Evolutionary conservation across 2,113 vertebrate species (phyloP), one percentile per base, ranked within the genome.

Genomic region (Nesoenas mayeri): DNA sequence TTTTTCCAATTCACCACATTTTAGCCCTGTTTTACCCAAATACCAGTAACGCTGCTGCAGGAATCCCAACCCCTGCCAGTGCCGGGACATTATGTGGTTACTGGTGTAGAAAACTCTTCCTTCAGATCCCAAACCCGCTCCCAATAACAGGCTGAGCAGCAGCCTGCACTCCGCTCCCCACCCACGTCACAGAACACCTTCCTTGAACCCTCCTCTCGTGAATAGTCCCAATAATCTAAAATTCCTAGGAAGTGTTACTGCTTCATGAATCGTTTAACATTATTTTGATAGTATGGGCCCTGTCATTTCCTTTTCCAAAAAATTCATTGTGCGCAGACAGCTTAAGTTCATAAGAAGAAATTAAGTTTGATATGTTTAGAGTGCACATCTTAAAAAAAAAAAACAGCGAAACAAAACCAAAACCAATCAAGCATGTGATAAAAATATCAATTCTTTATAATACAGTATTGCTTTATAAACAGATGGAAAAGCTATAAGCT

Each of bases 401-500:
- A 62, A 93, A 92, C 94, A 17, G 96, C 79, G 96, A 67, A 64
- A 31, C 34, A 40, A 40, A 42, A n/a, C 88, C 36, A 50, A 97
- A 97, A 97, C 96, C 94, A 97, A 97, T 97, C 97, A 98, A 98
- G 97, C 97, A 91, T 97, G 97, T 97, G 97, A 98, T 97, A 98
- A 98, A 98, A 98, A 98, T 97, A 97, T 97, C 97, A 83, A 97
- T 97, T 97, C 96, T 98, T 97, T 98, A 98, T 98, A 97, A 97
- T 98, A 98, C 98, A 98, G 97, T 98, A 98, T 98, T 98, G 98
- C 98, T 98, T 97, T 98, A 98, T 98, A 98, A 98, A 98, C 96
- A 98, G 97, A 98, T 98, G 98, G 98, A 98, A 98, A 97, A 98
- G 98, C 98, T 98, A 97, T 96, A 97, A 97, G 98, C 97, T 97